Percentiles rank a stretch among this genome's conserved stretches.
These are phyloP conservation scores for Spisula solida DNA, from an alignment of 2,888 invertebrate species.

Conservation along the genomic window DNA sequence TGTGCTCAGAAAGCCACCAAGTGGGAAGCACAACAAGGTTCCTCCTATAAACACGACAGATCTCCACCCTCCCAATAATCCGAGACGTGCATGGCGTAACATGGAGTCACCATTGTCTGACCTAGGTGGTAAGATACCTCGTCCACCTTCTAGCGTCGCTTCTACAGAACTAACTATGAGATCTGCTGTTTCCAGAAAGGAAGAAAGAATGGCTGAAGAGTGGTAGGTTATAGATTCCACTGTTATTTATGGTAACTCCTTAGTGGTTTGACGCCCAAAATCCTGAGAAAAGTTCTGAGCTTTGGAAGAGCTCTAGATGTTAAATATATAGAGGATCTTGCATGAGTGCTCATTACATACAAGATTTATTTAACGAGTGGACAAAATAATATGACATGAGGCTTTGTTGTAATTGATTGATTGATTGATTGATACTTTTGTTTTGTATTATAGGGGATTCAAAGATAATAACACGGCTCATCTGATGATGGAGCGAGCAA, in stretches of 20 bases:
- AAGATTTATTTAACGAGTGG: too few species aligned
- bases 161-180: constrained; percentile 78
- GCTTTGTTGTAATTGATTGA: not conserved
- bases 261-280: too few species aligned
- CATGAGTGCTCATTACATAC: too few species aligned
- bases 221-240: constrained; percentile 74
- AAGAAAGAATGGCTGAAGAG: constrained; percentile 83
- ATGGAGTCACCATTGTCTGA: constrained; percentile 77
- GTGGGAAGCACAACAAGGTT: constrained; percentile 66
- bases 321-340: too few species aligned
- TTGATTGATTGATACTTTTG: not conserved
- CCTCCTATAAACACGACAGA: constrained; percentile 65
- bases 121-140: constrained; percentile 71
- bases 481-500: constrained; percentile 86
- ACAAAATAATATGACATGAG: too few species aligned
- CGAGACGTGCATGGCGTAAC: constrained; percentile 81
- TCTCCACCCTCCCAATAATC: constrained; percentile 74
- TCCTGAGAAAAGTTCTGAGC: not conserved
- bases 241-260: too few species aligned
- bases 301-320: too few species aligned
- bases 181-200: constrained; percentile 78
- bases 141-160: constrained; percentile 80
- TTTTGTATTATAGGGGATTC: constrained; percentile 83
- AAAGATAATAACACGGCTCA: constrained; percentile 84
- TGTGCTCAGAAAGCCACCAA: constrained; percentile 78